Conservation (phyloP, 23 tunicate species). For the Corella eumyota region DNA sequence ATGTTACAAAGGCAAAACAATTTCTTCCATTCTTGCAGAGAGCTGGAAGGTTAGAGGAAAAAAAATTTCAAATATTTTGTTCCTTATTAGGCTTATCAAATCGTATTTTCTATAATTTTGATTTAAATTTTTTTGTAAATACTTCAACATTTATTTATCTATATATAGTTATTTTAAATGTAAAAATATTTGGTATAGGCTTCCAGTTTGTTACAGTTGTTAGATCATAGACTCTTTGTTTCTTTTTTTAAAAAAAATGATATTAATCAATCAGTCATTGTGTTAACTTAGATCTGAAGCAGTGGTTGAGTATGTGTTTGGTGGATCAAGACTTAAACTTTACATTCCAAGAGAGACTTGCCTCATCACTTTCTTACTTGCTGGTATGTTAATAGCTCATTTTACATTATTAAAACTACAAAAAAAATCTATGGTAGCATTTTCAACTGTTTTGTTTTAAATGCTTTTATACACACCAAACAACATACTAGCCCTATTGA, state of each 20-base stretch:
- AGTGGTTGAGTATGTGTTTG: conserved; percentile 93
- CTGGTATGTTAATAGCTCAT: conserved; percentile 30
- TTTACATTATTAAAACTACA: not conserved
- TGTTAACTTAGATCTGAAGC: conserved; percentile 76
- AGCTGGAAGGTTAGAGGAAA: conserved; percentile 80
- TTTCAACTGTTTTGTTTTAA: not conserved
- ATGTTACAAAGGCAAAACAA: conserved; percentile 61
- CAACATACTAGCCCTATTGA: not conserved
- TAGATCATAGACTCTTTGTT: no score
- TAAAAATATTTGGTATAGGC: no score
- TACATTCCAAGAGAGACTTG: conserved; percentile 91
- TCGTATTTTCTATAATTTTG: no score
- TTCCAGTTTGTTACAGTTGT: no score
- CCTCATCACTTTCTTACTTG: conserved; percentile 86
- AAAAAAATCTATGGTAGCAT: not conserved
- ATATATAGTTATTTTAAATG: no score
- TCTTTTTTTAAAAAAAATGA: not conserved
- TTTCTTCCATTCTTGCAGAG: conserved; percentile 88
- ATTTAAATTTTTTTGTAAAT: no score
- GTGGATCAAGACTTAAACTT: conserved; percentile 88
- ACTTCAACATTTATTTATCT: no score
- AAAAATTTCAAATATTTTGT: not conserved
- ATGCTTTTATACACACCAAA: not conserved
- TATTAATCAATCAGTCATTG: not conserved
- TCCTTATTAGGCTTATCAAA: no score